Conservation (phyloP, 2,888 invertebrate species). For the Drosophila paranaensis region DNA sequence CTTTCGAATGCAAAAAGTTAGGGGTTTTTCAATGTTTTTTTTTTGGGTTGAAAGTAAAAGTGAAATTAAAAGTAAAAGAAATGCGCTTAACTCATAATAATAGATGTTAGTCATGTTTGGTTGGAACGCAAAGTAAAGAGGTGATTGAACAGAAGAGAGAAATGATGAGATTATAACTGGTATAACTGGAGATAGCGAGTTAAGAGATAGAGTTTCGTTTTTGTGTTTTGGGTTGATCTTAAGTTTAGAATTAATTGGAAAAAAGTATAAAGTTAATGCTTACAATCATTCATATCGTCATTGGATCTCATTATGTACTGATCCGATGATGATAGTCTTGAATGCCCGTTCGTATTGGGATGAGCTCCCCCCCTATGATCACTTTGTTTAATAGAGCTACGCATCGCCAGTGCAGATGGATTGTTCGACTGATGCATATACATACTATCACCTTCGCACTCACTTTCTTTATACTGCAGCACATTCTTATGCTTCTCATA, state of each 20-base stretch:
- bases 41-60: constrained; percentile 3
- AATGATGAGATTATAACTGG: constrained; percentile 60
- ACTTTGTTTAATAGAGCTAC: constrained; percentile 85
- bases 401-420: constrained; percentile 85
- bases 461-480: constrained; percentile 98
- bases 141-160: constrained; percentile 33
- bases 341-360: constrained; percentile 86
- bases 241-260: constrained; percentile 54
- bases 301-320: constrained; percentile 86
- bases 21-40: constrained; percentile 46
- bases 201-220: constrained; percentile 63
- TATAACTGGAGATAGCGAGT: constrained; percentile 74
- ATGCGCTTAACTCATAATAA: constrained; percentile 58
- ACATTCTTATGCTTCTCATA: constrained; percentile 98
- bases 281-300: constrained; percentile 86
- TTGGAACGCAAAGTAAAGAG: constrained; percentile 53
- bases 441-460: constrained; percentile 88
- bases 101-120: constrained; percentile 72
- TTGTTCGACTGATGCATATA: constrained; percentile 85
- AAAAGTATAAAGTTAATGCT: constrained; percentile 83
- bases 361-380: constrained; percentile 86
- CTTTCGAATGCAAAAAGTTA: constrained; percentile 55
- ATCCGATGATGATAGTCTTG: constrained; percentile 86
- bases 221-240: constrained; percentile 49
- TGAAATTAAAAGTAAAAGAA: constrained; percentile 37